Evolutionary conservation across 2,113 vertebrate species (phyloP).

Genomic region (Cebidichthys violaceus): DNA sequence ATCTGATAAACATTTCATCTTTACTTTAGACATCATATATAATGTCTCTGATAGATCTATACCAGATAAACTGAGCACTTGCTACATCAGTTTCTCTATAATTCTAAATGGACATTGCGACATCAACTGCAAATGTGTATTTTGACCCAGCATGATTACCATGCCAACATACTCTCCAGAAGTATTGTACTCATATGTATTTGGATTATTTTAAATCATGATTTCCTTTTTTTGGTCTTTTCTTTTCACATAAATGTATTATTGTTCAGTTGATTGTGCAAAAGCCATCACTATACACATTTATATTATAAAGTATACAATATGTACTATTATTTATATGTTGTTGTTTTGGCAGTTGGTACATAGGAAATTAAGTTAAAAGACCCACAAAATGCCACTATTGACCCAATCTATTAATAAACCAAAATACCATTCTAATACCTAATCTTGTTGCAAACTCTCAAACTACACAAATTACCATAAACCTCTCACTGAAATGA

Average conservation of each 20-base stretch:
- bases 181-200: neutral
- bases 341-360: neutral
- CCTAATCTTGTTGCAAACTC: constrained; percentile 6
- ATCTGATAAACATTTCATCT: constrained; percentile 4
- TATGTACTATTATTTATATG: neutral
- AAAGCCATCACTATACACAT: neutral
- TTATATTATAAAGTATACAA: neutral
- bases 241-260: neutral
- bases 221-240: neutral
- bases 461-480: neutral
- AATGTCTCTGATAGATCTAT: neutral
- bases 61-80: neutral
- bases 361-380: neutral
- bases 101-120: neutral
- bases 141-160: neutral
- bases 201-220: neutral
- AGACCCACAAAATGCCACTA: neutral
- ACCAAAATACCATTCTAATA: neutral
- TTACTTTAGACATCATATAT: neutral
- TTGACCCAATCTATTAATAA: neutral
- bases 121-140: neutral
- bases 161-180: neutral
- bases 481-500: constrained; percentile 14
- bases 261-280: neutral
- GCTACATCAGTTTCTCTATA: neutral